Conservation (phyloP, 2,113 vertebrate genomes). For the Oncorhynchus nerka region DNA sequence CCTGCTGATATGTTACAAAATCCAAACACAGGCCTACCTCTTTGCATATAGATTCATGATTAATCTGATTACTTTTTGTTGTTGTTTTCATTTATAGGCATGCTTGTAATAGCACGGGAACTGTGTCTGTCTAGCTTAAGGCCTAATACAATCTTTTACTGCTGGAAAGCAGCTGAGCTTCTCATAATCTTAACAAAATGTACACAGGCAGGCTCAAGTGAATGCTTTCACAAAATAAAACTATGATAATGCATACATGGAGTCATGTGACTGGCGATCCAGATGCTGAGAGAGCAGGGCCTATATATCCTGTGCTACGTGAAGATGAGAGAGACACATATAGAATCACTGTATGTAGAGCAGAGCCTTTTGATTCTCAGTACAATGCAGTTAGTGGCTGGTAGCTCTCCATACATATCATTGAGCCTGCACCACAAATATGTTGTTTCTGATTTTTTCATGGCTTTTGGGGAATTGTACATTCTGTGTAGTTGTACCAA, state of each 20-base stretch:
- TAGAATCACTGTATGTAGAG: neutral
- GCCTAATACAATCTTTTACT: neutral
- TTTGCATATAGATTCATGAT: no score
- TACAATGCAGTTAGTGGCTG: neutral
- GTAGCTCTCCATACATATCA: neutral
- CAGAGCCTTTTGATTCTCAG: neutral
- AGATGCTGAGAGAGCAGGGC: slow-evolving; percentile 7
- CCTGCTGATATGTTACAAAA: neutral
- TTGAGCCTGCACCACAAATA: neutral
- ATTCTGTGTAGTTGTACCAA: neutral
- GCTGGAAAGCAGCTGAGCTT: neutral
- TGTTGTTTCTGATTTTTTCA: neutral
- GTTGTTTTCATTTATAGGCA: no score
- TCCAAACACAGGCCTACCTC: no score
- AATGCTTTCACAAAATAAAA: slow-evolving; percentile 23
- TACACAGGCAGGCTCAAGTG: neutral
- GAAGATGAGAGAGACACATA: slow-evolving; percentile 1
- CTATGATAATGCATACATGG: slow-evolving; percentile 20
- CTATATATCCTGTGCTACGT: neutral
- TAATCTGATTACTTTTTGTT: no score
- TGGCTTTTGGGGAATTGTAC: neutral
- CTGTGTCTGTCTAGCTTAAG: no score
- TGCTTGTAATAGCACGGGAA: no score
- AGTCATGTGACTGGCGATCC: slow-evolving; percentile 34
- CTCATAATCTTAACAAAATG: neutral